Conservation (phyloP, 92 coral and sea anemone genomes). For the Palythoa grandis region DNA sequence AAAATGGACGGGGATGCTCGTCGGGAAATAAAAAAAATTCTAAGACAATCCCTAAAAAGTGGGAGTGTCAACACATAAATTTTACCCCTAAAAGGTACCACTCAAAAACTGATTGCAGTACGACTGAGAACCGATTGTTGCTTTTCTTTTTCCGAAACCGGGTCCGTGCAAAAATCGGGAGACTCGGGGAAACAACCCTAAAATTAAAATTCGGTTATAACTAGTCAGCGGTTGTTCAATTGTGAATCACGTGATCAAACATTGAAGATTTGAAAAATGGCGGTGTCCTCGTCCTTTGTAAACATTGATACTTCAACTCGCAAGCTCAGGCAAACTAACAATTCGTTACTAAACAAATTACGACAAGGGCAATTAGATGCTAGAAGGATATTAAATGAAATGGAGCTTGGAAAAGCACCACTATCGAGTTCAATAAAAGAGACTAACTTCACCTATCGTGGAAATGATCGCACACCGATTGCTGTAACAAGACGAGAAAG, state of each 20-base stretch:
- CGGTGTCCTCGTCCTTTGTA: constrained; percentile 69
- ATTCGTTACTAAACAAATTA: constrained; percentile 68
- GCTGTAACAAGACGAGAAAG: constrained; percentile 51
- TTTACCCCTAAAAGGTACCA: background rate
- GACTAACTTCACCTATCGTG: constrained; percentile 73
- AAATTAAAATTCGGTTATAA: too few relatives aligned
- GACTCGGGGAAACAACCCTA: background rate
- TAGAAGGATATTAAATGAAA: constrained; percentile 67
- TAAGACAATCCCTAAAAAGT: too few relatives aligned
- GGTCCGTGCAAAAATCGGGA: background rate
- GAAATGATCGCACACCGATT: constrained; percentile 72
- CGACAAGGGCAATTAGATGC: constrained; percentile 80
- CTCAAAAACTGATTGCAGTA: too few relatives aligned
- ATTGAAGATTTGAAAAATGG: constrained; percentile 84
- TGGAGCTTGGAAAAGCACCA: constrained; percentile 51
- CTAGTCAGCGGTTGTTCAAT: constrained; percentile 23
- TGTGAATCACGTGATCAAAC: constrained; percentile 52
- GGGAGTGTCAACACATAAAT: too few relatives aligned
- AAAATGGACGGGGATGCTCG: too few relatives aligned
- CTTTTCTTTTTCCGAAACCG: too few relatives aligned
- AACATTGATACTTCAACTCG: constrained; percentile 73
- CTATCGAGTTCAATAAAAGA: constrained; percentile 54
- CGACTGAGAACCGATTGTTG: too few relatives aligned
- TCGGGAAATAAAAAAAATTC: too few relatives aligned
- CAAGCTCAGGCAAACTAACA: constrained; percentile 77